phyloP scores from a whole-genome alignment of 2,797 vertebrate genomes.

The Sebastes miniatus region DNA sequence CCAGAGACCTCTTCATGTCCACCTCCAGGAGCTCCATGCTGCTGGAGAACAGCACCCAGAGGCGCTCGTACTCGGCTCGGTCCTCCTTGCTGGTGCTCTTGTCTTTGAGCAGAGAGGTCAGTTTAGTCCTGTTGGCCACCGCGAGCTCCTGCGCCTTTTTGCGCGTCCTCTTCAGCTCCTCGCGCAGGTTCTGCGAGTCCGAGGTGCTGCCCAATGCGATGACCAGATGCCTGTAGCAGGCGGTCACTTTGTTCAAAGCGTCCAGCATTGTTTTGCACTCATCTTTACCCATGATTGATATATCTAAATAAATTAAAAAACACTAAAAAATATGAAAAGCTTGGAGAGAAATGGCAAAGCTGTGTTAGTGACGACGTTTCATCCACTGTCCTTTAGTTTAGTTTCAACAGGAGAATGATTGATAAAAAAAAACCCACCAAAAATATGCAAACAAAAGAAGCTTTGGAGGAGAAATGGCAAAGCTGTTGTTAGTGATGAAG shows the following conservation, averaged over 20 bases:
- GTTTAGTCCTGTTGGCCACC: slow-evolving; percentile 86
- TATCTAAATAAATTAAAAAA: neutral
- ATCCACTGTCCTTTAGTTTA: slow-evolving; percentile 47
- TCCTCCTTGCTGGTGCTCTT: slow-evolving; percentile 88
- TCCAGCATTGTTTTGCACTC: slow-evolving; percentile 96
- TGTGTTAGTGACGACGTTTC: slow-evolving; percentile 10
- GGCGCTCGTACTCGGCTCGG: slow-evolving; percentile 91
- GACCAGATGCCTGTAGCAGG: slow-evolving; percentile 94
- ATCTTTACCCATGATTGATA: slow-evolving; percentile 87
- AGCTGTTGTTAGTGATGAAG: slow-evolving; percentile 16
- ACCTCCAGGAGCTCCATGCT: slow-evolving; percentile 96
- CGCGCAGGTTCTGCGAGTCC: slow-evolving; percentile 94
- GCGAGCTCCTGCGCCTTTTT: slow-evolving; percentile 95
- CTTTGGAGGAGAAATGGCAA: slow-evolving; percentile 11
- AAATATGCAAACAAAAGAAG: no score
- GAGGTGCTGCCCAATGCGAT: slow-evolving; percentile 94
- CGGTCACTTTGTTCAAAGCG: slow-evolving; percentile 93
- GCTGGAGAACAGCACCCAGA: slow-evolving; percentile 96
- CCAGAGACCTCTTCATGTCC: slow-evolving; percentile 94
- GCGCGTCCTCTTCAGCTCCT: slow-evolving; percentile 93
- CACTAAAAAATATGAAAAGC: neutral
- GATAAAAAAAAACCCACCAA: no score
- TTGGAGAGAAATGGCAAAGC: slow-evolving; percentile 27
- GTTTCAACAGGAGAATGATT: slow-evolving; percentile 49
- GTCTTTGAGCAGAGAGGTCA: slow-evolving; percentile 91